These are phyloP conservation scores for Crocuta crocuta DNA, from an alignment of 2,113 vertebrate species.

Conservation along the genomic window DNA sequence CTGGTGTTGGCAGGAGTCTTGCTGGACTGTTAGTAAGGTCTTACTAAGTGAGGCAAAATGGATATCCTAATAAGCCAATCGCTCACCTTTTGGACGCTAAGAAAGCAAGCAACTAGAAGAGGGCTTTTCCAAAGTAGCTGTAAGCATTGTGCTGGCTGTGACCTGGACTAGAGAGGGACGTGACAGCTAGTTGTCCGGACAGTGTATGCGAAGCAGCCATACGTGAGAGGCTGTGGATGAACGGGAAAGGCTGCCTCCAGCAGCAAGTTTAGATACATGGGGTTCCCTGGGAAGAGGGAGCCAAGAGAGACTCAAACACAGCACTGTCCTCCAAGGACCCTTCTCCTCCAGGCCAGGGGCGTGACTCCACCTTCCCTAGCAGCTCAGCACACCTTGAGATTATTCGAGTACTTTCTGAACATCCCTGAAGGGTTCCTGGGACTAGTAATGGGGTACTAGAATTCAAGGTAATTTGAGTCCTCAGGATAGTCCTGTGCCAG, in stretches of 20 bases:
- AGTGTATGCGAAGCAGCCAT: background rate
- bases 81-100: background rate
- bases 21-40: background rate
- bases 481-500: background rate
- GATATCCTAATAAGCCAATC: background rate
- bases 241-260: background rate
- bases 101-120: background rate
- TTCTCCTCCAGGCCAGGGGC: background rate
- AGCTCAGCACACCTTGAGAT: background rate
- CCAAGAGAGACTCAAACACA: background rate
- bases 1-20: background rate
- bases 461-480: background rate
- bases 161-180: background rate
- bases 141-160: background rate
- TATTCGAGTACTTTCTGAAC: background rate
- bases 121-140: background rate
- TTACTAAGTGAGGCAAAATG: background rate
- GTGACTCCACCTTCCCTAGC: background rate
- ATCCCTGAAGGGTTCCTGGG: background rate
- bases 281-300: background rate
- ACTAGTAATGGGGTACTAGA: background rate
- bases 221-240: background rate
- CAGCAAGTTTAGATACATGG: background rate
- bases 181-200: background rate
- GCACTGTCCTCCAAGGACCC: too few species aligned